Evolutionary conservation across 2,797 vertebrate genomes (phyloP).

Genomic region (Fringilla coelebs): DNA sequence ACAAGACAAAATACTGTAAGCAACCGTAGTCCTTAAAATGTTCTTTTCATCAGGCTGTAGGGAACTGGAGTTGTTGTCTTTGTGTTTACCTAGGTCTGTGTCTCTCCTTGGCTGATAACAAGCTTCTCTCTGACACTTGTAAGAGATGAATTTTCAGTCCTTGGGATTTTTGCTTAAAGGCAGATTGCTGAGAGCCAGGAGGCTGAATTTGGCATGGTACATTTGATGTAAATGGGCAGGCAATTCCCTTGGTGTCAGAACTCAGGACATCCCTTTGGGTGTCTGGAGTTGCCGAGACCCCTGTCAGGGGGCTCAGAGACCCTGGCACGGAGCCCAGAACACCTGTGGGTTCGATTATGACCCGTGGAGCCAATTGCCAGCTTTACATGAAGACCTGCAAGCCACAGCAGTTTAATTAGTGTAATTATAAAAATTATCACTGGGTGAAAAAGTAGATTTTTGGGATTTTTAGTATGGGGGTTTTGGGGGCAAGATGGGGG

Average conservation of each 20-base stretch:
- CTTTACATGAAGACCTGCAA: too few relatives aligned
- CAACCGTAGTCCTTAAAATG: not conserved
- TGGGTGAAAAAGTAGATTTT: too few relatives aligned
- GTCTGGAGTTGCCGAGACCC: too few relatives aligned
- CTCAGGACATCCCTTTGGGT: too few relatives aligned
- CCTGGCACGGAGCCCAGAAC: too few relatives aligned
- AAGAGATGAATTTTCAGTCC: not conserved
- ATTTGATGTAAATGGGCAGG: not conserved
- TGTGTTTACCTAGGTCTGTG: not conserved
- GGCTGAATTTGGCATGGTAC: not conserved
- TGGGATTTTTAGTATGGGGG: too few relatives aligned
- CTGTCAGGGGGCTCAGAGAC: too few relatives aligned
- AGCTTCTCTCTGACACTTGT: not conserved
- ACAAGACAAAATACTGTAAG: not conserved
- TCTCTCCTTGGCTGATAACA: not conserved
- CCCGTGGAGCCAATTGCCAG: too few relatives aligned
- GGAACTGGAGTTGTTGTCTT: not conserved
- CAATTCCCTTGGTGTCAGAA: not conserved
- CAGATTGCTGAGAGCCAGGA: not conserved
- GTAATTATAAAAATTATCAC: too few relatives aligned
- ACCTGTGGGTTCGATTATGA: too few relatives aligned
- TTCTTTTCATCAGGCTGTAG: not conserved
- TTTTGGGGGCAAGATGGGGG: too few relatives aligned
- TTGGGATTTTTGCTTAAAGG: not conserved
- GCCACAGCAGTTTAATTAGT: too few relatives aligned